Conservation (phyloP, 2,113 vertebrate species). For the Sylvietta virens region DNA sequence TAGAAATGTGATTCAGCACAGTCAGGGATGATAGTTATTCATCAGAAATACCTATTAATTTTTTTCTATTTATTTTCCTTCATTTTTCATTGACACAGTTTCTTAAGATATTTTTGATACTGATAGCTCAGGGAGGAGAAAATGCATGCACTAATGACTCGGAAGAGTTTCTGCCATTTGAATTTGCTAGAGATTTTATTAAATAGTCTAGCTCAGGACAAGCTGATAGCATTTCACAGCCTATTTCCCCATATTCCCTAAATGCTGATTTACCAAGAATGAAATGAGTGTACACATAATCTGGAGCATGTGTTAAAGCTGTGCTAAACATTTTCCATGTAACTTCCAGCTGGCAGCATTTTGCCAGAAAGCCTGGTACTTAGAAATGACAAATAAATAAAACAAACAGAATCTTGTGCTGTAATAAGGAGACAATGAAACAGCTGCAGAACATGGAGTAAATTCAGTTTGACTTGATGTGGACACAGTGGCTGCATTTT, state of each 20-base stretch:
- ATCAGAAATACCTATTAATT: background rate
- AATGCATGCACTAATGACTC: slow-evolving; percentile 40
- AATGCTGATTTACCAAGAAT: slow-evolving; percentile 43
- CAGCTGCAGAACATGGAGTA: slow-evolving; percentile 37
- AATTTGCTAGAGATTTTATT: slow-evolving; percentile 59
- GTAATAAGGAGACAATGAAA: slow-evolving; percentile 8
- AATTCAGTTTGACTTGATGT: slow-evolving; percentile 48
- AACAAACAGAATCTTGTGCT: slow-evolving; percentile 45
- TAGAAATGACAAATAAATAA: slow-evolving; percentile 45
- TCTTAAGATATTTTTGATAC: slow-evolving; percentile 30
- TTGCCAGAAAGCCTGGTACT: background rate
- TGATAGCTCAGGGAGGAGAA: slow-evolving; percentile 44
- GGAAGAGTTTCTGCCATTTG: slow-evolving; percentile 40
- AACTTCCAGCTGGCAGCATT: slow-evolving; percentile 56
- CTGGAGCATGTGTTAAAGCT: slow-evolving; percentile 27
- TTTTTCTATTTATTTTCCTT: slow-evolving; percentile 38
- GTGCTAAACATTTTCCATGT: slow-evolving; percentile 46
- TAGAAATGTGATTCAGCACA: background rate
- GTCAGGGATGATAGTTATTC: background rate
- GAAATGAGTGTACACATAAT: slow-evolving; percentile 22
- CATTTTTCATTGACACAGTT: slow-evolving; percentile 25
- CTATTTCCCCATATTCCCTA: slow-evolving; percentile 50
- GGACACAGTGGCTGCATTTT: slow-evolving; percentile 48
- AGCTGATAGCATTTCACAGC: slow-evolving; percentile 53
- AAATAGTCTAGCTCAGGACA: slow-evolving; percentile 21